A percentile compares a stretch with the other conserved stretches of the same genome.
Conservation (phyloP, 2,113 vertebrate species). For the Phylloscopus trochilus region DNA sequence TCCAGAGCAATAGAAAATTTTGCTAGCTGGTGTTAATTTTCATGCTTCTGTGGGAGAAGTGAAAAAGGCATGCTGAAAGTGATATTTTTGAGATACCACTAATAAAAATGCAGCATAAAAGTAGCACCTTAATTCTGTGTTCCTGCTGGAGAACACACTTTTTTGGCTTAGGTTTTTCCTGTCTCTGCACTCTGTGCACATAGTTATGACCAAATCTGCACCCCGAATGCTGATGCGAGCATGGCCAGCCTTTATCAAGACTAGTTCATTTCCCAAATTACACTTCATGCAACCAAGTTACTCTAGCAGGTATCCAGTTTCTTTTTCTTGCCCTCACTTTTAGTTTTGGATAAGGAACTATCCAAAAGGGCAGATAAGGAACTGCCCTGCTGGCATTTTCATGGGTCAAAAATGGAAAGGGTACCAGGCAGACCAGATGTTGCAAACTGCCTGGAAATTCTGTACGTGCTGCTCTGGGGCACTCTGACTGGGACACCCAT, state of each 20-base stretch:
- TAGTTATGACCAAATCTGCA: not conserved
- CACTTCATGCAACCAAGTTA: not conserved
- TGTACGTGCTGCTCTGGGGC: not conserved
- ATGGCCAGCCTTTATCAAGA: not conserved
- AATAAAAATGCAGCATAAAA: slow-evolving; percentile 59
- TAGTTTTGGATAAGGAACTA: not conserved
- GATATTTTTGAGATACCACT: slow-evolving; percentile 54
- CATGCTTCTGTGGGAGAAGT: slow-evolving; percentile 60
- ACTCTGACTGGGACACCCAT: rapidly evolving
- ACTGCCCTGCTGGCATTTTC: not conserved
- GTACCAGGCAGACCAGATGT: not conserved
- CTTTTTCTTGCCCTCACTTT: not conserved
- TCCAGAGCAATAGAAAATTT: slow-evolving; percentile 36
- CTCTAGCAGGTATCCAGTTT: not conserved
- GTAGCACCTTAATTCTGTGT: slow-evolving; percentile 28
- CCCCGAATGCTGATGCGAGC: not conserved
- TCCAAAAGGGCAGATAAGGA: not conserved
- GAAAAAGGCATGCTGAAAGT: slow-evolving; percentile 55
- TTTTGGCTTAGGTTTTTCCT: not conserved
- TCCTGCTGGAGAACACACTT: not conserved
- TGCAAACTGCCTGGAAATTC: not conserved
- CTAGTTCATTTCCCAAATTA: not conserved
- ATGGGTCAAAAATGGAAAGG: not conserved
- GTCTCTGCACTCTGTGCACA: not conserved
- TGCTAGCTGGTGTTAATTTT: slow-evolving; percentile 55